A percentile compares a stretch with the other conserved stretches of the same genome.
Evolutionary conservation across 2,888 invertebrate species (phyloP).

Genomic region (Brassicogethes aeneus): DNA sequence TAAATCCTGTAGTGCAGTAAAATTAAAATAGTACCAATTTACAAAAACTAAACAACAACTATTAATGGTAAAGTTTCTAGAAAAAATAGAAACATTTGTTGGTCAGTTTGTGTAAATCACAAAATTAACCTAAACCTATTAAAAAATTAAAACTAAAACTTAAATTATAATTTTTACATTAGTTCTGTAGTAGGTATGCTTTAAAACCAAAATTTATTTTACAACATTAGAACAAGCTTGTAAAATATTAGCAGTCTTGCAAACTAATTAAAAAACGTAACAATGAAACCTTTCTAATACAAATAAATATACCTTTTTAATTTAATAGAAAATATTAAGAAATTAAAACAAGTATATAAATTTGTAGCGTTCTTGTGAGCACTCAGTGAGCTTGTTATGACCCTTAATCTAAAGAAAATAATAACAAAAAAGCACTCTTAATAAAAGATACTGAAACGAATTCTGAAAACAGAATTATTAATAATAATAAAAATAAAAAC

Average conservation of each 20-base stretch:
- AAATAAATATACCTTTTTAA: too few relatives aligned
- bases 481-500: constrained; percentile 15
- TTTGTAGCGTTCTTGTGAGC: too few relatives aligned
- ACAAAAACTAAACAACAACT: too few relatives aligned
- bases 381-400: not conserved
- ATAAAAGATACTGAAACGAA: constrained; percentile 27
- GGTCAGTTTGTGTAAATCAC: too few relatives aligned
- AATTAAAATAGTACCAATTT: too few relatives aligned
- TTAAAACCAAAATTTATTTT: too few relatives aligned
- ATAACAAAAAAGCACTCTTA: constrained; percentile 1
- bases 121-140: too few relatives aligned
- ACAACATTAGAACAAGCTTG: constrained; percentile 11
- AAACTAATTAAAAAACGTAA: constrained; percentile 16
- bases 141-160: not conserved
- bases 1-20: not conserved
- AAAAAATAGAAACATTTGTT: too few relatives aligned
- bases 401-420: not conserved
- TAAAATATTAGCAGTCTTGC: constrained; percentile 19
- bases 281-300: not conserved
- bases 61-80: too few relatives aligned
- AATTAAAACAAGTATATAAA: not conserved
- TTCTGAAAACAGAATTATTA: constrained; percentile 33
- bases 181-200: not conserved
- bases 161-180: not conserved
- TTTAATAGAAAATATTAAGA: too few relatives aligned